These are phyloP conservation scores for Protonemura montana DNA, from an alignment of 2,888 invertebrate genomes.

Conservation along the genomic window DNA sequence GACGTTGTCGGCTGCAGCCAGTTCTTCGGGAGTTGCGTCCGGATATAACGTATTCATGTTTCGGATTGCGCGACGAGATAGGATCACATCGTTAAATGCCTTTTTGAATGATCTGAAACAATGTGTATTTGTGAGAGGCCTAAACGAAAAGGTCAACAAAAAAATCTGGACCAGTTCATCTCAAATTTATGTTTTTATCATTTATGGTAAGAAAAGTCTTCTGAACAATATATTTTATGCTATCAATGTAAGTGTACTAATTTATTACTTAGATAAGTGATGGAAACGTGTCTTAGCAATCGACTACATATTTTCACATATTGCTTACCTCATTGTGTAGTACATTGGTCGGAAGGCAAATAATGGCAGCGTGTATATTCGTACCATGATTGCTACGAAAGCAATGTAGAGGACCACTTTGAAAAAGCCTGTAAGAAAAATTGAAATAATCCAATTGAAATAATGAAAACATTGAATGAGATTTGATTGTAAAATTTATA, in stretches of 20 bases:
- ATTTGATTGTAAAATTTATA: too few relatives aligned
- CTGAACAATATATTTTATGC: too few relatives aligned
- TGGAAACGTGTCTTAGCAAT: too few relatives aligned
- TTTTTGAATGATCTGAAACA: constrained; percentile 97
- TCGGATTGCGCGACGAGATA: constrained; percentile 94
- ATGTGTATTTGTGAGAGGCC: background rate
- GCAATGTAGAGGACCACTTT: constrained; percentile 84
- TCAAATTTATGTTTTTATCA: too few relatives aligned
- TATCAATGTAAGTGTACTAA: too few relatives aligned
- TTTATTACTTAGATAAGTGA: too few relatives aligned
- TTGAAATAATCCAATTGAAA: background rate
- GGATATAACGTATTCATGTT: constrained; percentile 99
- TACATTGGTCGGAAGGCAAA: constrained; percentile 99
- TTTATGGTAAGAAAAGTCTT: too few relatives aligned
- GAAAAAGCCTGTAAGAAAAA: constrained; percentile 62
- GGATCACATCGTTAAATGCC: constrained; percentile 94
- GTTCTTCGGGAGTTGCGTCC: constrained; percentile 91
- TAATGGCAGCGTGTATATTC: constrained; percentile 95
- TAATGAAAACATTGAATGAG: too few relatives aligned
- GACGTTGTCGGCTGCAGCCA: constrained; percentile 92
- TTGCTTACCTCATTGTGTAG: constrained; percentile 86
- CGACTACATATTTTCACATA: too few relatives aligned
- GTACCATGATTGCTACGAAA: constrained; percentile 95
- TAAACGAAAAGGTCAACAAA: too few relatives aligned
- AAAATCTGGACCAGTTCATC: too few relatives aligned